Conservation (phyloP, 1,140 invertebrate genomes). For the Drosophila insularis region DNA sequence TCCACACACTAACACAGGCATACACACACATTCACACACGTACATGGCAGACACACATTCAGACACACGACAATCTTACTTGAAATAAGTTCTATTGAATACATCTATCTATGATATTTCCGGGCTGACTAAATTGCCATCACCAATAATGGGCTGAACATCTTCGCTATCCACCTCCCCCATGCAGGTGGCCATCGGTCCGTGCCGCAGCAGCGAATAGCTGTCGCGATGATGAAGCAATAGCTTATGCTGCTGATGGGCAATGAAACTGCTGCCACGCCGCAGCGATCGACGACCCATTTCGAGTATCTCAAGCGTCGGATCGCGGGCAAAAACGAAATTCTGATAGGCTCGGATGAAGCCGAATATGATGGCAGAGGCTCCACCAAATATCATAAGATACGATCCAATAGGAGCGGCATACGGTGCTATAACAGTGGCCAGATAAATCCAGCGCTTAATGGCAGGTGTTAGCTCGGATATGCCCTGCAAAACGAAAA, state of each 20-base stretch:
- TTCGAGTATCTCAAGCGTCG: conserved; percentile 88
- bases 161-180: conserved; percentile 60
- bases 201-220: conserved; percentile 84
- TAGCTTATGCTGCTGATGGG: conserved; percentile 87
- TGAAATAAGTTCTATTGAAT: conserved; percentile 22
- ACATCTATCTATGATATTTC: conserved; percentile 44
- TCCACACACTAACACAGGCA: conserved; percentile 15
- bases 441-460: conserved; percentile 89
- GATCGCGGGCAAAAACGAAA: conserved; percentile 87
- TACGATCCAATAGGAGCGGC: conserved; percentile 88
- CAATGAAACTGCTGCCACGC: conserved; percentile 87
- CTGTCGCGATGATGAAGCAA: conserved; percentile 84
- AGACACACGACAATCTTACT: background rate
- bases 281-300: conserved; percentile 88
- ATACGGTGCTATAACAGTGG: conserved; percentile 88
- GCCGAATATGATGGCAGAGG: conserved; percentile 85
- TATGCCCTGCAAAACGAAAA: conserved; percentile 86
- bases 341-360: conserved; percentile 89
- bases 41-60: background rate
- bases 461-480: conserved; percentile 90
- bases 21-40: conserved; percentile 11
- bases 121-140: conserved; percentile 30
- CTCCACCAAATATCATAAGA: conserved; percentile 87
- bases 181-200: conserved; percentile 62
- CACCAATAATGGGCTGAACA: conserved; percentile 67